These are phyloP conservation scores for Todus mexicanus DNA, from an alignment of 2,797 vertebrate genomes.

Conservation along the genomic window DNA sequence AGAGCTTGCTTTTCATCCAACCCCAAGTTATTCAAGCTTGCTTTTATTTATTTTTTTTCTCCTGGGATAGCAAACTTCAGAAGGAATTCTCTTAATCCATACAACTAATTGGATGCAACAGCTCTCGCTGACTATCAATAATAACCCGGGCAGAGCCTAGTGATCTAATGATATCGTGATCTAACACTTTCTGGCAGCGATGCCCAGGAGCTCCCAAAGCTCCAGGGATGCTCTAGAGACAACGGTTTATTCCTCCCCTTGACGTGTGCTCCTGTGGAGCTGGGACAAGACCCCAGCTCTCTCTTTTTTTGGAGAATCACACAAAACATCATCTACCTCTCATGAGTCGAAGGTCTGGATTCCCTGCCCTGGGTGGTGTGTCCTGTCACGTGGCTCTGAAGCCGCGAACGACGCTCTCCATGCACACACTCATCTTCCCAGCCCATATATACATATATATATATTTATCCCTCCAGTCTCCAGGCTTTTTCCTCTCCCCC, in stretches of 20 bases:
- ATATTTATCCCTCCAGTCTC: not conserved
- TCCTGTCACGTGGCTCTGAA: not conserved
- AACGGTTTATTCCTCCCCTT: not conserved
- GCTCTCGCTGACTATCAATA: not conserved
- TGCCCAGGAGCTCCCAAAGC: not conserved
- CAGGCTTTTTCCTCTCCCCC: not conserved
- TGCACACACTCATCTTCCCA: not conserved
- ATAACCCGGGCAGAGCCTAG: not conserved
- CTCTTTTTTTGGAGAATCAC: not conserved
- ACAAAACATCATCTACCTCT: not conserved
- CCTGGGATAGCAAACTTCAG: not conserved
- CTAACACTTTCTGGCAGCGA: not conserved
- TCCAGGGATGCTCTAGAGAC: not conserved
- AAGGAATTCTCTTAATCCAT: not conserved
- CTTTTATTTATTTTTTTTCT: no score
- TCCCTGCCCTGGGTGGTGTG: no score
- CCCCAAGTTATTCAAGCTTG: not conserved
- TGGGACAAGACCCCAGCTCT: no score
- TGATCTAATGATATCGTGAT: not conserved
- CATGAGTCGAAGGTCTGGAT: not conserved
- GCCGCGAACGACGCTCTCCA: fast-evolving
- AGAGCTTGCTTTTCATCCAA: not conserved
- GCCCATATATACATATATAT: not conserved
- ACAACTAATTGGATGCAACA: not conserved
- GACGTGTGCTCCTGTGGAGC: fast-evolving